Base-by-base conservation (phyloP, 2,888 invertebrate genomes). In the Polia nebulosa region DNA sequence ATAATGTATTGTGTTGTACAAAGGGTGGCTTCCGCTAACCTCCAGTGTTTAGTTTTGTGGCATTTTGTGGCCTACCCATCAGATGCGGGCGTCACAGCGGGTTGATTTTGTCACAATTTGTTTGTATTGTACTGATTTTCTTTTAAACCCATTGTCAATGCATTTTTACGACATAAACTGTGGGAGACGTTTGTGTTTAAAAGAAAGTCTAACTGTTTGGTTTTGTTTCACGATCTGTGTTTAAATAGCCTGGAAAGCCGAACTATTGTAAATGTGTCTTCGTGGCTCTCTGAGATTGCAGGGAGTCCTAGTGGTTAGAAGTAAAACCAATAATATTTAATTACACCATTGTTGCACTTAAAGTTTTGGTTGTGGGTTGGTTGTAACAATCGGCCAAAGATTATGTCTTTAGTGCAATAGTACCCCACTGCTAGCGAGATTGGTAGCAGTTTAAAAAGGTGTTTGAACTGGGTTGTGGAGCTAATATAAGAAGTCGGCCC, bases 11-110 rank as follows among this genome's bases (percentile, higher is more conserved):
- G 91, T 91, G 72, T 89, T 85, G 84, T 84, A 91, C 88, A 92
- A 93, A 88, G 91, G 86, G 86, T 88, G 86, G 78, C 90, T 90
- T 90, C 90, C 86, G 88, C 89, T 90, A 88, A 91, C 87, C 89
- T 89, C 85, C 87, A 88, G 85, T 87, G 84, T 88, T 89, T 85
- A 87, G 86, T 87, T 88, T 90, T 92, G 91, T 88, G 91, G 90
- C 86, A 27, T 88, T 45, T 45, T 45, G 32, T 52, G 52, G 85
- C 83, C 76, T 76, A 32, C 68, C 47, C 83, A 89, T 83, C 85
- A 82, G 82, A 90, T 90, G 89, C 88, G 90, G 91, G 93, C 80
- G 86, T 89, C 85, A 76, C 86, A 84, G 82, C 83, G 88, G 92
- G 92, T 58, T 71, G 61, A 66, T 81, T 72, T 75, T 72, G 47